Conservation (phyloP, 2,113 vertebrate species). For the Elaphurus davidianus region DNA sequence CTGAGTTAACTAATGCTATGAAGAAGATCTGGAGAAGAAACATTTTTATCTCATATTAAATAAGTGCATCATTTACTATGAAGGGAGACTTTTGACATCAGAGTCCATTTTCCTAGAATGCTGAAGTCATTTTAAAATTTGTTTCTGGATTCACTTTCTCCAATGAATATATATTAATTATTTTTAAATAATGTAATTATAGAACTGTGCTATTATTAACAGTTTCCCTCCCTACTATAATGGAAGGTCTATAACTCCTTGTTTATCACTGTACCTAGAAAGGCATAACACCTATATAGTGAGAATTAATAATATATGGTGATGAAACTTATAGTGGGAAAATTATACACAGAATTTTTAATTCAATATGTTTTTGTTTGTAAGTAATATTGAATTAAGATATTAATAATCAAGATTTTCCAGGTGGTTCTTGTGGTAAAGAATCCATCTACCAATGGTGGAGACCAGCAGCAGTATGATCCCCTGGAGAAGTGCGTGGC, state of each 20-base stretch:
- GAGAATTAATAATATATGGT: background rate
- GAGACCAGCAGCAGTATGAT: no score
- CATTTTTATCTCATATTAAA: background rate
- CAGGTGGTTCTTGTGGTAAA: no score
- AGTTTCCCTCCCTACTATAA: background rate
- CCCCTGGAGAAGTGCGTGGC: no score
- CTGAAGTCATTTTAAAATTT: background rate
- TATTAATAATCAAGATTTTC: no score
- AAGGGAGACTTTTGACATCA: background rate
- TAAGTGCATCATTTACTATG: background rate
- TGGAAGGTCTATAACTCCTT: background rate
- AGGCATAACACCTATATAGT: background rate
- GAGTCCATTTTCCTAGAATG: background rate
- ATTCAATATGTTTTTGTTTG: no score
- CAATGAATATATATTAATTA: background rate
- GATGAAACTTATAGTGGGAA: background rate
- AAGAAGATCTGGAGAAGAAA: background rate
- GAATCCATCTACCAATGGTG: no score
- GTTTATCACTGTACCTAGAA: background rate
- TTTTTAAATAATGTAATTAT: no score
- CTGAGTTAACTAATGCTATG: conserved; percentile 47
- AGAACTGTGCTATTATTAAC: background rate
- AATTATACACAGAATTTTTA: background rate
- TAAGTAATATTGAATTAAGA: no score
- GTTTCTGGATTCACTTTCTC: no score